These are phyloP conservation scores for Schizopygopsis malacanthus DNA, from an alignment of 2,797 vertebrate species.

Conservation along the genomic window DNA sequence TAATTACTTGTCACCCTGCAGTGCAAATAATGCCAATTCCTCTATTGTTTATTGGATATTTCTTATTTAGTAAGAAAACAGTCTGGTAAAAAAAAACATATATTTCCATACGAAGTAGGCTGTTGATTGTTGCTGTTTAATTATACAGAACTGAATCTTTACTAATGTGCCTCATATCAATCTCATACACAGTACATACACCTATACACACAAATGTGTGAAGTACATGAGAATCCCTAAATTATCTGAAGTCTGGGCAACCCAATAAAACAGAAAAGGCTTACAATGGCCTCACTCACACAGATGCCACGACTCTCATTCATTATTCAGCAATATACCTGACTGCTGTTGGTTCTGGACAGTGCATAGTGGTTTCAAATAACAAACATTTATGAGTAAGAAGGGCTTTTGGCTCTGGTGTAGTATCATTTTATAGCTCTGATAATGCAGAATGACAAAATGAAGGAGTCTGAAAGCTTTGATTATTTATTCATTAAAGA, in stretches of 20 bases:
- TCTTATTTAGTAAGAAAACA: not conserved
- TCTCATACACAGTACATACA: not conserved
- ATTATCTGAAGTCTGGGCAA: constrained; percentile 12
- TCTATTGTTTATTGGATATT: not conserved
- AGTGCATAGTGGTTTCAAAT: constrained; percentile 54
- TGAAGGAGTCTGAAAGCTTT: constrained; percentile 6
- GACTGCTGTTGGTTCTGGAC: constrained; percentile 48
- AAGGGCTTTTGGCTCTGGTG: constrained; percentile 17
- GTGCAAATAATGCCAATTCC: not conserved
- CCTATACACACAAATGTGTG: not conserved
- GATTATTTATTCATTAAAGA: constrained; percentile 43
- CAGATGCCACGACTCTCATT: constrained; percentile 59
- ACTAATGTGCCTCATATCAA: not conserved
- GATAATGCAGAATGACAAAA: not conserved
- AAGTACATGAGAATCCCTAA: not conserved
- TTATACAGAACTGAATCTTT: not conserved
- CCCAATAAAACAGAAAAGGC: constrained; percentile 12
- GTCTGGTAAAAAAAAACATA: not conserved
- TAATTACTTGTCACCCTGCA: not conserved
- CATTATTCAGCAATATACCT: constrained; percentile 60
- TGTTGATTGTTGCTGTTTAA: not conserved
- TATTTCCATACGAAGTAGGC: not conserved
- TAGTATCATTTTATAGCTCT: constrained; percentile 22
- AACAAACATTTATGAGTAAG: constrained; percentile 36
- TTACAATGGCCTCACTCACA: constrained; percentile 40